Base-by-base conservation (phyloP, 2,888 invertebrate genomes). In the Eristalis arbustorum region DNA sequence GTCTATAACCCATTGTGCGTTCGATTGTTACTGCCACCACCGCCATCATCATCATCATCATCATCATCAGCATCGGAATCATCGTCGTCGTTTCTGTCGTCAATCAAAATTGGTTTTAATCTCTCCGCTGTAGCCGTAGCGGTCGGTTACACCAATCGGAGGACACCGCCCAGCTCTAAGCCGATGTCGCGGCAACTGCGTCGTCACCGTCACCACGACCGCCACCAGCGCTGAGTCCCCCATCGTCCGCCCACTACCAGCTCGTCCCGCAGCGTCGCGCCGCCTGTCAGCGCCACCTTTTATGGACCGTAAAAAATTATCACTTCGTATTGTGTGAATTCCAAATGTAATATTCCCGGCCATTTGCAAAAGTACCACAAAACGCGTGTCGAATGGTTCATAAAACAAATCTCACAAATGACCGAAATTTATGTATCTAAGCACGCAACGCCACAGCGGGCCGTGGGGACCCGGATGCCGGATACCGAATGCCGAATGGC, bases 361-460 rank as follows among this genome's bases (percentile, higher is more conserved):
- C 82, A 74, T 79, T 87, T 87, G 63, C 78, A 83, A 78, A 79
- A 83, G 73, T 77, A 83, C 87, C 87, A 71, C 83, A 83, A 83
- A 87, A 87, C 78, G 82, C 83, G 78, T 87, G 87, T 83, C 78
- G 83, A 87, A 78, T 83, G 87, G 83, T 87, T 83, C 87, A 87
- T 87, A 83, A 83, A 87, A 79, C 83, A 87, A 87, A 87, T 83
- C 83, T 75, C 74, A 75, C 83, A 82, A 87, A 87, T 83, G 71
- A 75, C 78, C 78, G 64, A 77, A 87, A 78, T 87, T 82, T 87
- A 87, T 83, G 78, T 83, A 71, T 72, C 74, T 66, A 62, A 61
- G 76, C 85, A 81, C 85, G 85, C 85, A 81, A 69, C n/a, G 76
- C 76, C 34, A 83, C 62, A 56, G 63, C 31, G 28, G n/a, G 40